phyloP scores from a whole-genome alignment of 2,113 vertebrate genomes.

The Scalopus aquaticus region DNA sequence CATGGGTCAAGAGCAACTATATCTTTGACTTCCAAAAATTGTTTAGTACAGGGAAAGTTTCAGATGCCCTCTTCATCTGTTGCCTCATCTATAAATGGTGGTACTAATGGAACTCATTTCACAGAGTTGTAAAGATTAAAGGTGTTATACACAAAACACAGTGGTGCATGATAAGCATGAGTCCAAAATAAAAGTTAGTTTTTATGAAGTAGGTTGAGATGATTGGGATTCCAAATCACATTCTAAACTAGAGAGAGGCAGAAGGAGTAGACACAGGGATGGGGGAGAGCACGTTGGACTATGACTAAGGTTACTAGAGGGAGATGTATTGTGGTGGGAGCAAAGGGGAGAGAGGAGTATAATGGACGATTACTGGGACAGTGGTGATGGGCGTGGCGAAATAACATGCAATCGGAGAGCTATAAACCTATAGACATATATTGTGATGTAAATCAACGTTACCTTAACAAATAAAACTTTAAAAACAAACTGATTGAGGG shows the following conservation, averaged over 20 bases:
- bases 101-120: not conserved
- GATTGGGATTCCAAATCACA: not conserved
- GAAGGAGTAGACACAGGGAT: too few relatives aligned
- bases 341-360: too few relatives aligned
- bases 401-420: too few relatives aligned
- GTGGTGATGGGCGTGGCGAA: too few relatives aligned
- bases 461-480: not conserved
- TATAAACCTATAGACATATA: too few relatives aligned
- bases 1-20: not conserved
- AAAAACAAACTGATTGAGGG: not conserved
- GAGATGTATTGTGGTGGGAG: too few relatives aligned
- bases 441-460: not conserved
- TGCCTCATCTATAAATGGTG: not conserved
- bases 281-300: not conserved
- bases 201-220: not conserved
- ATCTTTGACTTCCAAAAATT: not conserved
- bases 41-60: not conserved
- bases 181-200: not conserved
- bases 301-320: too few relatives aligned
- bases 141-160: not conserved
- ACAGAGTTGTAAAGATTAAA: not conserved
- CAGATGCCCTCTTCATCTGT: not conserved
- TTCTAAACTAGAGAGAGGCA: too few relatives aligned
- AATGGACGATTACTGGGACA: too few relatives aligned
- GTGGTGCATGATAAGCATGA: not conserved